Base-by-base conservation (phyloP, 2,888 invertebrate genomes). In the Spicauda simplicius region DNA sequence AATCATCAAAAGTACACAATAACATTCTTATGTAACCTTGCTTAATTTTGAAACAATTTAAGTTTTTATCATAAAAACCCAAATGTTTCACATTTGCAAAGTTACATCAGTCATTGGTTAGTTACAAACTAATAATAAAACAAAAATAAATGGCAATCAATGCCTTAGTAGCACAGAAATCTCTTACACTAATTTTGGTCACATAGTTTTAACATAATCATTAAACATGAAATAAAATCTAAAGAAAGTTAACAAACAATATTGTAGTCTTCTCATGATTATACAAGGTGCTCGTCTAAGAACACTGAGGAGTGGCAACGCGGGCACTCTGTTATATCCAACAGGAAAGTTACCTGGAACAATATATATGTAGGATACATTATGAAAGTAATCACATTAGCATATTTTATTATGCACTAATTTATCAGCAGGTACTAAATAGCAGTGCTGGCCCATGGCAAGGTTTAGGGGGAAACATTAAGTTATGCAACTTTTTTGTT, bases 281-380 rank as follows among this genome's bases (percentile, higher is more conserved):
- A 76, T 62, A 75, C 79, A 25, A 25, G 5, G 71, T 87, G 86
- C 77, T 93, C 93, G 75, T 92, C 92, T 69, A 93, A 73, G 72
- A 86, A 91, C 18, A 81, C 79, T 20, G 88, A 71, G 12, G 90
- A 90, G 66, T 85, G 88, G 77, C 94, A 94, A 10, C 88, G 83
- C 4, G 94, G 94, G 71, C 94, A 94, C 66, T 91, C 90, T 0
- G 88, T 72, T 66, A 94, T 88, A 67, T 94, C 94, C 71, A 91
- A 76, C 20, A 94, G 76, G 72, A 93, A 94, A 41, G 90, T 88
- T 7, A 93, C 89, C 94, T 94, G 86, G 30, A 86, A 66, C 11
- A 52, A 25, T 33, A 33, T 8, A n/a, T n/a, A n/a, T n/a, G n/a
- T n/a, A 41, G 52, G 11, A 53, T 0, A 60, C 8, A 6, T 33